Conservation (phyloP, 2,113 vertebrate genomes). For the Apaloderma vittatum region DNA sequence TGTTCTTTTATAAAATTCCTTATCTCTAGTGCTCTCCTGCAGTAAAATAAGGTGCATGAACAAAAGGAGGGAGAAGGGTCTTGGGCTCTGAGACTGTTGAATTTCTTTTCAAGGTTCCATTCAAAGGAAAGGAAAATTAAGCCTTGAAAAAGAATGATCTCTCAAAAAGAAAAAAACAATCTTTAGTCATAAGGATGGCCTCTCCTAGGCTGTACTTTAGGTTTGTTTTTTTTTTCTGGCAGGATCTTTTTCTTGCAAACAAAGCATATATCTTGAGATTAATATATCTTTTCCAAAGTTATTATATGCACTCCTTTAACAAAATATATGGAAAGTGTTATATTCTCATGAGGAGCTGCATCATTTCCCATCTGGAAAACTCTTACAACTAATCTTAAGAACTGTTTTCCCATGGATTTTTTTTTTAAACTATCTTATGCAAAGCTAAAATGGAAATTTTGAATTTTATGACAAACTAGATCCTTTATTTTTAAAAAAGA, state of each 20-base stretch:
- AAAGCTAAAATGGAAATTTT: neutral
- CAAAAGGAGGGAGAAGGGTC: neutral
- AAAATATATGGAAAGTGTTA: neutral
- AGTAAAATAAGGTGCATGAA: neutral
- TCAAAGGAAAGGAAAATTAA: constrained; percentile 5
- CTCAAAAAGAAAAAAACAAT: neutral
- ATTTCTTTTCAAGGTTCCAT: neutral
- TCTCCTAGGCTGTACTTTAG: neutral
- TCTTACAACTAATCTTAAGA: constrained; percentile 3
- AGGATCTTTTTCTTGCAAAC: constrained; percentile 6
- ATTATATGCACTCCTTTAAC: neutral
- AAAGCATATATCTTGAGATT: neutral
- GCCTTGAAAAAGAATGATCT: neutral
- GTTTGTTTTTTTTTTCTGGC: neutral
- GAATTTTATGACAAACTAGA: neutral
- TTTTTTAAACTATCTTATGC: neutral
- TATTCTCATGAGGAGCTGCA: neutral
- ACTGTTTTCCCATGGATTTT: neutral
- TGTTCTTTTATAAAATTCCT: constrained; percentile 24
- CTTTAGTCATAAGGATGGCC: neutral
- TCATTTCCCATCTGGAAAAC: constrained; percentile 49
- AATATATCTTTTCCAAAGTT: neutral
- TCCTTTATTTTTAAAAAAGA: neutral
- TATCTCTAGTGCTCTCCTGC: neutral
- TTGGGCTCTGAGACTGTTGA: neutral